A percentile compares a stretch with the other conserved stretches of the same genome.
phyloP scores from a whole-genome alignment of 2,797 vertebrate species.

The Gymnopithys bicolor region DNA sequence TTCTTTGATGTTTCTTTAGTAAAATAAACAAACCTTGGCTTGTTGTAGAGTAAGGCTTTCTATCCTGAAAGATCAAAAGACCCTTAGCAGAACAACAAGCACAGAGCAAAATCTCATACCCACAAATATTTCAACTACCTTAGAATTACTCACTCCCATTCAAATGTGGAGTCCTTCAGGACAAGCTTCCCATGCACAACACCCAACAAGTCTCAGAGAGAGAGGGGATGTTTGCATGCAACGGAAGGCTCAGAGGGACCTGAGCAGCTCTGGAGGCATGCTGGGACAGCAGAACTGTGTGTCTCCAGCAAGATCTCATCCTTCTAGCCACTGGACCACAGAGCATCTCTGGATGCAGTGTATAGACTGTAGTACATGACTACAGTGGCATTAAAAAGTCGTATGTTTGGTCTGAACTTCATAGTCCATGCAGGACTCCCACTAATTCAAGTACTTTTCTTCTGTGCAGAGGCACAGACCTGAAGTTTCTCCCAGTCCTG shows the following conservation, averaged over 20 bases:
- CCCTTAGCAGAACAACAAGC: background rate
- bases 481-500: background rate
- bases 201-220: background rate
- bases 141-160: fast-evolving
- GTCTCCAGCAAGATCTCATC: background rate
- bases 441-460: background rate
- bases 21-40: background rate
- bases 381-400: background rate
- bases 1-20: background rate
- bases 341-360: background rate
- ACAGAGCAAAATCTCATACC: background rate
- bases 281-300: background rate
- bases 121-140: background rate
- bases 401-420: background rate
- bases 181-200: background rate
- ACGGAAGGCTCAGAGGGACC: background rate
- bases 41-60: background rate
- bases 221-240: background rate
- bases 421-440: background rate
- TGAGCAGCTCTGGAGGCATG: background rate
- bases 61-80: background rate
- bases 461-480: background rate
- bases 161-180: background rate
- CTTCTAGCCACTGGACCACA: background rate
- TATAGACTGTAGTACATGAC: too few species aligned